phyloP scores from a whole-genome alignment of 2,797 vertebrate species.

The Hoplostethus mediterraneus region DNA sequence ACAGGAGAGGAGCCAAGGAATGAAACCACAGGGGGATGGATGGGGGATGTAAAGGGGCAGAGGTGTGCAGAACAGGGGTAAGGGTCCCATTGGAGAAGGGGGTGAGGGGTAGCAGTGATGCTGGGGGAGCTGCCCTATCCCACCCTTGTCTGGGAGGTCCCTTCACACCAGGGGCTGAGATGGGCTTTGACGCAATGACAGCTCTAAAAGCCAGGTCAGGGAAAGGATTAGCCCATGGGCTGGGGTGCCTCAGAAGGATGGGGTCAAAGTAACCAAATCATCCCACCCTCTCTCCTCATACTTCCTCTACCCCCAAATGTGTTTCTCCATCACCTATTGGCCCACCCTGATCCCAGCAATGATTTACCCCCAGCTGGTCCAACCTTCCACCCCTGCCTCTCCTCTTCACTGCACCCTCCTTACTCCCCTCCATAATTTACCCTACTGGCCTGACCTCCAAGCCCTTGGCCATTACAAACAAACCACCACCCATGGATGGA shows the following conservation, averaged over 20 bases:
- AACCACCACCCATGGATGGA: conserved; percentile 70
- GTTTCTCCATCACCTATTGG: conserved; percentile 64
- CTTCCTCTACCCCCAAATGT: conserved; percentile 68
- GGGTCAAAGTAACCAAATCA: conserved; percentile 64
- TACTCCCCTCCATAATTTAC: conserved; percentile 69
- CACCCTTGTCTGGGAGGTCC: conserved; percentile 70
- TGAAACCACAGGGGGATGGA: conserved; percentile 13
- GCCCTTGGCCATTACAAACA: conserved; percentile 70
- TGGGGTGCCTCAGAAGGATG: conserved; percentile 55
- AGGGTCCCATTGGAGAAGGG: conserved; percentile 39
- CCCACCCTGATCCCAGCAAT: conserved; percentile 60
- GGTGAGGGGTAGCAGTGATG: conserved; percentile 27
- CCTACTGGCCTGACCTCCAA: conserved; percentile 71
- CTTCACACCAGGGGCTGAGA: conserved; percentile 65
- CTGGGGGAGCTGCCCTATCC: conserved; percentile 32
- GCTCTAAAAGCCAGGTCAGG: conserved; percentile 66
- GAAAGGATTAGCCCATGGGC: conserved; percentile 72
- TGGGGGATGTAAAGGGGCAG: conserved; percentile 41
- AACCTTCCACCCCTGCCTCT: conserved; percentile 65
- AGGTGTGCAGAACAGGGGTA: conserved; percentile 27
- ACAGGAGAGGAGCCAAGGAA: conserved; percentile 21
- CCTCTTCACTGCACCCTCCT: conserved; percentile 69
- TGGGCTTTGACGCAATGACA: conserved; percentile 74
- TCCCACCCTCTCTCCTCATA: conserved; percentile 60
- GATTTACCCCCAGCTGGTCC: conserved; percentile 76